phyloP scores from a whole-genome alignment of 2,888 invertebrate genomes.

The Chorisops tibialis region DNA sequence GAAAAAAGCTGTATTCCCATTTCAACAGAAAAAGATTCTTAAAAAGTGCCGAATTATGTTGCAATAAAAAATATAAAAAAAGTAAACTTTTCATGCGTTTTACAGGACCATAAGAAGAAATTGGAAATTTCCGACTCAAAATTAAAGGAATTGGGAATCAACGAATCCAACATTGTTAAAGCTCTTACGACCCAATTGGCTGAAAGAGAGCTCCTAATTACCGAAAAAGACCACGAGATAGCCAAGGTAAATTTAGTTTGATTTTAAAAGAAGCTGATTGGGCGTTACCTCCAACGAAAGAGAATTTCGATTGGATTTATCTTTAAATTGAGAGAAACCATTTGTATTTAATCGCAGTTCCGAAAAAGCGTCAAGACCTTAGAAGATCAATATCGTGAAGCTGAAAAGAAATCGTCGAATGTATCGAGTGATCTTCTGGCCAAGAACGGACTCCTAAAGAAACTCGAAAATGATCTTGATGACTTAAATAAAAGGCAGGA shows the following conservation, averaged over 20 bases:
- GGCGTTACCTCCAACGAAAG: too few relatives aligned
- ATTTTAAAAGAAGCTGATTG: neutral
- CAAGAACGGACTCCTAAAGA: slow-evolving; percentile 16
- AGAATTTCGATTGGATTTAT: too few relatives aligned
- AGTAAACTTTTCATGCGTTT: too few relatives aligned
- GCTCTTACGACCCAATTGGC: slow-evolving; percentile 17
- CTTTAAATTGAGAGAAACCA: too few relatives aligned
- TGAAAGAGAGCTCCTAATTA: neutral
- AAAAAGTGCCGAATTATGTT: too few relatives aligned
- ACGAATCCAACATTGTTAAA: neutral
- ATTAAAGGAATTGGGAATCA: neutral
- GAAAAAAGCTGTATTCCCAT: too few relatives aligned
- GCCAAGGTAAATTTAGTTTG: neutral
- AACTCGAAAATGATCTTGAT: slow-evolving; percentile 27
- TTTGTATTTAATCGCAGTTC: slow-evolving; percentile 6
- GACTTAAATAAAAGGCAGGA: slow-evolving; percentile 17
- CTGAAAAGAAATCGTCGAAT: slow-evolving; percentile 16
- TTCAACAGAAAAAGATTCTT: too few relatives aligned
- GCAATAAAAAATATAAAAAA: too few relatives aligned
- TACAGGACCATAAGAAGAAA: slow-evolving; percentile 8
- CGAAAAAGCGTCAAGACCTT: slow-evolving; percentile 2
- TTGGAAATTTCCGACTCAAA: slow-evolving; percentile 19
- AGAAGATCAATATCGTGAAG: slow-evolving; percentile 15
- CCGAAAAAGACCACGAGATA: slow-evolving; percentile 24
- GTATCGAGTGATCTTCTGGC: slow-evolving; percentile 7